These are phyloP conservation scores for Nasua narica DNA, from an alignment of 2,797 vertebrate genomes.

Conservation along the genomic window DNA sequence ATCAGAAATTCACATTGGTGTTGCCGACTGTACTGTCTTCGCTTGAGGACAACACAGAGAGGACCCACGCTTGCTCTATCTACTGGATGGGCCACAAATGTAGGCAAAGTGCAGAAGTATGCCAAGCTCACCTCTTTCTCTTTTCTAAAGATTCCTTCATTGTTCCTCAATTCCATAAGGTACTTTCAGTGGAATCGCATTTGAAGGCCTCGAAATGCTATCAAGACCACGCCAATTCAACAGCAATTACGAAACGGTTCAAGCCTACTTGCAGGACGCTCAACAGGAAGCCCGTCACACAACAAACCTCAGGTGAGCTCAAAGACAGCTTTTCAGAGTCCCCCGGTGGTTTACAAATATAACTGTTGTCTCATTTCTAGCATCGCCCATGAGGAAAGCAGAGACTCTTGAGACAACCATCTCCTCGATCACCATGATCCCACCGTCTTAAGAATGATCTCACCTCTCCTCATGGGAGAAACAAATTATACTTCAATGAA, in stretches of 20 bases:
- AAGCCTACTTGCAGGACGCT: not conserved
- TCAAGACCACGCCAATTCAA: not conserved
- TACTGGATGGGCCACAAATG: fast-evolving
- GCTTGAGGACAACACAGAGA: not conserved
- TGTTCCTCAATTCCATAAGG: not conserved
- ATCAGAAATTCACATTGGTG: not conserved
- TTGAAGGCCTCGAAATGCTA: not conserved
- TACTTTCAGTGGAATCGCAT: not conserved
- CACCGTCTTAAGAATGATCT: not conserved
- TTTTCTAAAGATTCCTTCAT: not conserved
- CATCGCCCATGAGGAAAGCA: not conserved
- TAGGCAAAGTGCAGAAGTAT: not conserved
- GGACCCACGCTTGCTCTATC: not conserved
- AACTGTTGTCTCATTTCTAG: not conserved
- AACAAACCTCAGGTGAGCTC: not conserved
- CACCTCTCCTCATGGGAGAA: not conserved
- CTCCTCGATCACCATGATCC: not conserved
- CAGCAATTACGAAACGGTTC: not conserved
- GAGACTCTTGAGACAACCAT: not conserved
- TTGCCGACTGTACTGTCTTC: not conserved
- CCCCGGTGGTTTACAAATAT: not conserved
- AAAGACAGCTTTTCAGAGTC: not conserved
- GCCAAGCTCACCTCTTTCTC: not conserved
- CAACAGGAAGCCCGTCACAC: not conserved
- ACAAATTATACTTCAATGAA: not conserved